Evolutionary conservation across 2,888 invertebrate genomes (phyloP).

Genomic region (Patella ulyssiponensis): DNA sequence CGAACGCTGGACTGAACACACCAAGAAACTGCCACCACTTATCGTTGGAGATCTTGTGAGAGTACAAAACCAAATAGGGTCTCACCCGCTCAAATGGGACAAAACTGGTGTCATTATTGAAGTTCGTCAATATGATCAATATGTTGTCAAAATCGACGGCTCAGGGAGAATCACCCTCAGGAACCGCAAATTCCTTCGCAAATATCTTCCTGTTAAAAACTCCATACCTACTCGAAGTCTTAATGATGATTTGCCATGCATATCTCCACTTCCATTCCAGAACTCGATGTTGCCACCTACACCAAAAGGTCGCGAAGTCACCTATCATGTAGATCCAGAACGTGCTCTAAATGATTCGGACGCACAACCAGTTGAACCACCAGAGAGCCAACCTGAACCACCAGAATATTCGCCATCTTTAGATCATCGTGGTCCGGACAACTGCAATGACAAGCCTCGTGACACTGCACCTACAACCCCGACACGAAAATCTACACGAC

Average conservation of each 20-base stretch:
- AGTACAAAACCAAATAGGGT: constrained; percentile 46
- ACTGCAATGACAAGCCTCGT: too few species aligned
- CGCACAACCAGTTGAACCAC: too few species aligned
- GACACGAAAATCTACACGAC: too few species aligned
- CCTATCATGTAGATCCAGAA: too few species aligned
- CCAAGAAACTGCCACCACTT: constrained; percentile 40
- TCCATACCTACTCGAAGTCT: neutral
- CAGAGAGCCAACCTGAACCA: too few species aligned
- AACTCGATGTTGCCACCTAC: too few species aligned
- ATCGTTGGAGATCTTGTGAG: constrained; percentile 41
- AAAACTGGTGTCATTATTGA: constrained; percentile 45
- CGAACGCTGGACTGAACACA: constrained; percentile 41
- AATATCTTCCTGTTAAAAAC: constrained; percentile 22
- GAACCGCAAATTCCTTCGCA: constrained; percentile 35
- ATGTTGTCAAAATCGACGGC: constrained; percentile 27
- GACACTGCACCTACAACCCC: too few species aligned
- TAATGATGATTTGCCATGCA: neutral
- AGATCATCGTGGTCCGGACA: too few species aligned
- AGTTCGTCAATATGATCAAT: constrained; percentile 37
- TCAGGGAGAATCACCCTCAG: constrained; percentile 24
- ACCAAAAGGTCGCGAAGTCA: too few species aligned
- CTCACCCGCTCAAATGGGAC: constrained; percentile 48
- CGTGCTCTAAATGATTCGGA: too few species aligned
- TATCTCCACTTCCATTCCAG: neutral
- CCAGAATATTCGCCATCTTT: too few species aligned